These are phyloP conservation scores for Chauna torquata DNA, from an alignment of 2,113 vertebrate species.

Conservation along the genomic window DNA sequence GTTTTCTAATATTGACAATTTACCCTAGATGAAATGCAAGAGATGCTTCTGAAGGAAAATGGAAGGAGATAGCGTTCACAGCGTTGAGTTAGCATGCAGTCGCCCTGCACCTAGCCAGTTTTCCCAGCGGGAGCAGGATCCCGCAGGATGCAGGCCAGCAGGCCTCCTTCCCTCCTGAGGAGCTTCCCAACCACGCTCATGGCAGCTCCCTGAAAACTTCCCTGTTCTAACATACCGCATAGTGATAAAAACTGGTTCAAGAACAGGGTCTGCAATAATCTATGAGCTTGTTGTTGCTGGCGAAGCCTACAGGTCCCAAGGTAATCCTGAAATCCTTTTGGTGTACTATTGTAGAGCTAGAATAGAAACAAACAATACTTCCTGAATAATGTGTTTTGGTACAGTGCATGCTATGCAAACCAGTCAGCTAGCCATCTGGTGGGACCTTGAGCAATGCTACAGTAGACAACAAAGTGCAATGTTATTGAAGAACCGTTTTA, in stretches of 20 bases:
- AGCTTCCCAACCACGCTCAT: fast-evolving
- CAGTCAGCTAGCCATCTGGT: fast-evolving
- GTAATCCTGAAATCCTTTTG: background rate
- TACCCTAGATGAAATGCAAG: background rate
- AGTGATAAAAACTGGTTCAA: background rate
- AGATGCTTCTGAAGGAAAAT: constrained; percentile 29
- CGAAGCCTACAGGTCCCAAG: background rate
- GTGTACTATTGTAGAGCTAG: background rate
- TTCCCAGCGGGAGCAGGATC: constrained; percentile 6
- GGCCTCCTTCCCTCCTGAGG: background rate
- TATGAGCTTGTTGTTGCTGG: background rate
- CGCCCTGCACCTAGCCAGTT: background rate
- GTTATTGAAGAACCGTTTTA: background rate
- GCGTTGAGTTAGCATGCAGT: background rate
- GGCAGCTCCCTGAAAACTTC: background rate
- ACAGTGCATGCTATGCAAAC: background rate
- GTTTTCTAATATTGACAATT: background rate
- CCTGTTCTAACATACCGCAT: background rate
- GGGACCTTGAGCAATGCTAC: background rate
- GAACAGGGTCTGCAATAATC: background rate
- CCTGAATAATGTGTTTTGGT: background rate
- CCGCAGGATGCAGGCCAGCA: background rate
- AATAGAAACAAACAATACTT: background rate
- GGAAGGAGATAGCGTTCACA: background rate
- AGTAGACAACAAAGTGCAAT: background rate